phyloP scores from a whole-genome alignment of 2,888 invertebrate species.

The Pteria penguin region DNA sequence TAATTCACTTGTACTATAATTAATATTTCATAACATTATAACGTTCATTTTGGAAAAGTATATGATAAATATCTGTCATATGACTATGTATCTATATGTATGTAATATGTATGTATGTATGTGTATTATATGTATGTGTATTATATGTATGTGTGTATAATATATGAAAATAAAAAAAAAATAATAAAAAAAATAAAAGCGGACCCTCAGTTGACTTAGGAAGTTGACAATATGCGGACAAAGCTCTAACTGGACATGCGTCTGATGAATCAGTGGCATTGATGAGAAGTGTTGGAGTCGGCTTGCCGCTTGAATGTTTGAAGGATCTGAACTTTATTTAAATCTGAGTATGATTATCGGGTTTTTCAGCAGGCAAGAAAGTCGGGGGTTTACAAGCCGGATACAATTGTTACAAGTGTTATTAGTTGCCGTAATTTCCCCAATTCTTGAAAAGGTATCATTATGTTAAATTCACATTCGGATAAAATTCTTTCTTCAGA shows the following conservation, averaged over 20 bases:
- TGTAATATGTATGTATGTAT: too few relatives aligned
- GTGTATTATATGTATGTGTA: too few relatives aligned
- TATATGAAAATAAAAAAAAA: too few relatives aligned
- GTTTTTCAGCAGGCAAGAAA: background rate
- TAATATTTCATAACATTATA: too few relatives aligned
- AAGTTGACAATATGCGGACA: background rate
- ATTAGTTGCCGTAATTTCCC: background rate
- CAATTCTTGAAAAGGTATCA: conserved; percentile 1
- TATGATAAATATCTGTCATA: too few relatives aligned
- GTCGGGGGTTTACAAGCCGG: background rate
- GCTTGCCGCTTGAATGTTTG: background rate
- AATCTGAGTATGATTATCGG: background rate
- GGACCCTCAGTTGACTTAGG: background rate
- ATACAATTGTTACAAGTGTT: background rate
- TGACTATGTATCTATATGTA: too few relatives aligned
- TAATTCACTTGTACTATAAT: too few relatives aligned
- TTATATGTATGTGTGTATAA: too few relatives aligned
- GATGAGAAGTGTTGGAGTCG: background rate
- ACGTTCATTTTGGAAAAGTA: too few relatives aligned
- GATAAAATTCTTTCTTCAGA: too few relatives aligned
- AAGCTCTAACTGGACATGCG: background rate
- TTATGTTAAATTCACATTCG: too few relatives aligned
- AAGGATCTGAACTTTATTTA: background rate
- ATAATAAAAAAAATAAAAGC: too few relatives aligned
- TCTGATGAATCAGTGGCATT: background rate